These are phyloP conservation scores for Leucozona laternaria DNA, from an alignment of 2,888 invertebrate species.

Conservation along the genomic window DNA sequence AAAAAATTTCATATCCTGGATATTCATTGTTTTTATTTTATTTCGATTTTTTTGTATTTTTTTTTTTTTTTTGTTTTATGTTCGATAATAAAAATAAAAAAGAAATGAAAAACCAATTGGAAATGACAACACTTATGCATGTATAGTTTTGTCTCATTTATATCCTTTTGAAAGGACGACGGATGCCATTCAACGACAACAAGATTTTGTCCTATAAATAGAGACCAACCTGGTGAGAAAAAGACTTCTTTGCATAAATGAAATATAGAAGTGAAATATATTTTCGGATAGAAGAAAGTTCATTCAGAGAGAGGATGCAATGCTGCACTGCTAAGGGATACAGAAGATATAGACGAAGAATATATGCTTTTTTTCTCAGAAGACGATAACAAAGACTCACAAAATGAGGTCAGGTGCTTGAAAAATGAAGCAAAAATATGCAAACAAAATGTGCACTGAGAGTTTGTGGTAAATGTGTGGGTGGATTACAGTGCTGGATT, in stretches of 20 bases:
- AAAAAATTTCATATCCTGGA: constrained; percentile 18
- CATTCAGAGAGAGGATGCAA: neutral
- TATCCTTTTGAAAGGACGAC: neutral
- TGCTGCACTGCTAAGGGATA: neutral
- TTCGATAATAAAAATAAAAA: constrained; percentile 1
- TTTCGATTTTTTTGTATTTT: neutral
- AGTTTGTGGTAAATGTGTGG: neutral
- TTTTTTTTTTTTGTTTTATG: constrained; percentile 1
- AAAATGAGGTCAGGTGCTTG: constrained; percentile 48
- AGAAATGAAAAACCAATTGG: constrained; percentile 3
- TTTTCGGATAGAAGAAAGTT: constrained; percentile 11
- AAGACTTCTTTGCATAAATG: constrained; percentile 31
- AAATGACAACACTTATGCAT: constrained; percentile 19
- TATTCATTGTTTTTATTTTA: constrained; percentile 4
- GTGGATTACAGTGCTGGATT: neutral
- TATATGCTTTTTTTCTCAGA: neutral
- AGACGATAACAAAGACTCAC: constrained; percentile 30
- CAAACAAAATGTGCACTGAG: neutral
- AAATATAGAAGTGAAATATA: constrained; percentile 22
- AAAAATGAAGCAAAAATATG: constrained; percentile 7
- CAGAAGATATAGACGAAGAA: neutral
- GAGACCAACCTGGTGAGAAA: neutral
- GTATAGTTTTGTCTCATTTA: neutral
- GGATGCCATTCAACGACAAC: neutral
- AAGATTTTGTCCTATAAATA: constrained; percentile 21